Base-by-base conservation (phyloP, 2,797 vertebrate genomes). In the Chrysolophus pictus region DNA sequence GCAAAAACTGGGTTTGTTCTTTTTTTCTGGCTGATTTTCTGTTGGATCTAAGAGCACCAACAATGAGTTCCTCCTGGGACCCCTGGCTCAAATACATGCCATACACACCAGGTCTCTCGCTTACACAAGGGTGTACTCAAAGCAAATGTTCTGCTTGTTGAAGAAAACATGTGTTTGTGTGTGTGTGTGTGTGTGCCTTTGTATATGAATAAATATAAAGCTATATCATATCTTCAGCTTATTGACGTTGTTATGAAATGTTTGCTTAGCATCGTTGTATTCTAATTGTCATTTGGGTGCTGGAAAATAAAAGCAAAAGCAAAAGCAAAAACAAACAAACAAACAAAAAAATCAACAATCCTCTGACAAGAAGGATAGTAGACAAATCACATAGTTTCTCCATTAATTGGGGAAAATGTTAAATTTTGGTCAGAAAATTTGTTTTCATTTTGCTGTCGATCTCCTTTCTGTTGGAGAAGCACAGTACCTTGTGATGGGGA, bases 221-320 rank as follows among this genome's bases (percentile, higher is more conserved):
- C 62, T 95, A 23, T 82, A 83, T 86, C 90, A 31, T 95, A 84
- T 90, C 86, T 92, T 93, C 55, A 95, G 68, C 63, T 95, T 96
- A 86, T 77, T 95, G 84, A 51, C 47, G 71, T 96, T 95, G 69
- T 91, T 95, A 80, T 12, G 14, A 91, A 85, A 80, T 87, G 39
- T 95, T 96, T 18, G 81, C 93, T 94, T 93, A 87, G 47, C 46
- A 8, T 96, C 82, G 90, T 84, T 95, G 77, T 90, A 70, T 74
- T 70, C 21, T 89, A 78, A 86, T 91, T 97, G 79, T 94, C 39
- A 62, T 95, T 87, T 95, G 83, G 71, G 89, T 95, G 78, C 92
- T 97, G 92, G 58, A 84, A 93, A 94, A 93, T 46, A 77, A 87
- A 94, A 88, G 56, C n/a, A 76, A 95, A 95, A 91, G 88, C n/a